phyloP scores from a whole-genome alignment of 2,888 invertebrate species.

The Acanthosepion lycidas region DNA sequence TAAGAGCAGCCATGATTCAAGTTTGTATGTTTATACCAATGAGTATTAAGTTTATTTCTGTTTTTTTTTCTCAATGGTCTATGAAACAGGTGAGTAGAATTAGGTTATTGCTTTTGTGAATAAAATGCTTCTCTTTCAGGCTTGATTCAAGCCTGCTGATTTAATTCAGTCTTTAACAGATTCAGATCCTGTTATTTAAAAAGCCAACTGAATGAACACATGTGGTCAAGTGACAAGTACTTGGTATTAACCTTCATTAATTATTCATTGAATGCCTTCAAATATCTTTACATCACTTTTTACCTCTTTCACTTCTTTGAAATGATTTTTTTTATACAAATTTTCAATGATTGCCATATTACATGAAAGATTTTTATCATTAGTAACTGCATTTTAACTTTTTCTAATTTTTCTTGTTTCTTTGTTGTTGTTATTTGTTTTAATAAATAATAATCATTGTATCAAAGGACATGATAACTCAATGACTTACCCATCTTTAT shows the following conservation, averaged over 20 bases:
- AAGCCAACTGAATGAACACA: constrained; percentile 7
- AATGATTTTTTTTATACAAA: background rate
- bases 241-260: background rate
- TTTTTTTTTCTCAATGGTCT: background rate
- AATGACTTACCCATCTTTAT: too few species aligned
- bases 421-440: too few species aligned
- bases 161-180: background rate
- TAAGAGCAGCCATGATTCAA: too few species aligned
- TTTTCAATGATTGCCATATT: too few species aligned
- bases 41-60: background rate
- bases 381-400: too few species aligned
- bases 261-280: background rate
- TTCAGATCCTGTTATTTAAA: background rate
- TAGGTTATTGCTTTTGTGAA: background rate
- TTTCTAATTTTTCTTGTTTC: too few species aligned
- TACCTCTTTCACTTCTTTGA: background rate
- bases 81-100: background rate
- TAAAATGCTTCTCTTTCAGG: background rate
- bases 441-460: too few species aligned
- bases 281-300: background rate
- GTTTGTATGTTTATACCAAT: background rate
- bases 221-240: constrained; percentile 1
- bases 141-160: background rate
- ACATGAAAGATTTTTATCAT: too few species aligned
- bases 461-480: too few species aligned